phyloP scores from a whole-genome alignment of 2,113 vertebrate genomes.

The Malurus alboscapulatus region DNA sequence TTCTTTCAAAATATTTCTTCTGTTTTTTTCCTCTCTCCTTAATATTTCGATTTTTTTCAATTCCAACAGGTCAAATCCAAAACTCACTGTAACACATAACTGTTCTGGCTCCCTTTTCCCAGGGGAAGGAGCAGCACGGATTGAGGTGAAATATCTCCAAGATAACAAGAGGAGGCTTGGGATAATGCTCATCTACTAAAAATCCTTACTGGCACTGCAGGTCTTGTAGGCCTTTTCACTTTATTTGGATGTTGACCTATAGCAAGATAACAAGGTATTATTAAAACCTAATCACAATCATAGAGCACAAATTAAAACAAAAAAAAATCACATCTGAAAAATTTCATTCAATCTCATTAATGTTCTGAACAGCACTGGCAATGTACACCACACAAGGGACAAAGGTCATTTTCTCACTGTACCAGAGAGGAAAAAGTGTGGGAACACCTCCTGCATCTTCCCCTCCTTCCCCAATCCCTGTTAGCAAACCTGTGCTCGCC shows the following conservation, averaged over 20 bases:
- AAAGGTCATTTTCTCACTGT: background rate
- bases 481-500: background rate
- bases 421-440: background rate
- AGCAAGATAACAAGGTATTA: background rate
- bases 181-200: background rate
- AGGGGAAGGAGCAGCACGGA: background rate
- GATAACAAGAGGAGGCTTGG: background rate
- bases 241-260: background rate
- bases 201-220: background rate
- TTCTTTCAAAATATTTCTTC: background rate
- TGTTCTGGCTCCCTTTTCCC: background rate
- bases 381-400: background rate
- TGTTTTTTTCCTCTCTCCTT: background rate
- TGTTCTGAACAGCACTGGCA: background rate
- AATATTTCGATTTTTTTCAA: background rate
- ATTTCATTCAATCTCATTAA: background rate
- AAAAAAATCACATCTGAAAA: background rate
- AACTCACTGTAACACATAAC: background rate
- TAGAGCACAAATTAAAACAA: background rate
- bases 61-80: background rate
- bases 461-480: background rate
- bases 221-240: background rate
- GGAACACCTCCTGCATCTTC: background rate
- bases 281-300: background rate
- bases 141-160: background rate